A percentile compares a stretch with the other conserved stretches of the same genome.
These are phyloP conservation scores for Scalopus aquaticus DNA, from an alignment of 2,113 vertebrate genomes.

Conservation along the genomic window DNA sequence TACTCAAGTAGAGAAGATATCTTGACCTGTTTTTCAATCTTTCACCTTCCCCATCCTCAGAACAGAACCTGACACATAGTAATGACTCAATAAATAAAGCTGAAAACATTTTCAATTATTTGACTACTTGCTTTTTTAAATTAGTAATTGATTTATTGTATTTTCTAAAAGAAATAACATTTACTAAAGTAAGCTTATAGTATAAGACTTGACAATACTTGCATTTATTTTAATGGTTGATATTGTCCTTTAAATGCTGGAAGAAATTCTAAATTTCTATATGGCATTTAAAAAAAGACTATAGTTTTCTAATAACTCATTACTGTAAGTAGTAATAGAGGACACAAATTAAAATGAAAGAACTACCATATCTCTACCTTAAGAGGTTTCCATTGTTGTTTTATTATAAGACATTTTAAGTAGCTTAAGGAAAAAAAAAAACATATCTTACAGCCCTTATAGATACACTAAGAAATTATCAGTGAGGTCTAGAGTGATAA, in stretches of 20 bases:
- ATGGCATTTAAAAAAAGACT: background rate
- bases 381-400: background rate
- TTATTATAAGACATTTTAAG: background rate
- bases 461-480: background rate
- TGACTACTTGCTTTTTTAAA: background rate
- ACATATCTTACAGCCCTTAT: background rate
- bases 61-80: background rate
- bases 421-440: conserved; percentile 43
- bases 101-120: background rate
- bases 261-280: background rate
- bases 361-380: background rate
- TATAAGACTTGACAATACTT: background rate
- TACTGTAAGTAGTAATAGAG: background rate
- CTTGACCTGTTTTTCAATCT: background rate
- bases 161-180: conserved; percentile 37
- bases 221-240: background rate
- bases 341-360: background rate
- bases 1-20: background rate
- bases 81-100: background rate
- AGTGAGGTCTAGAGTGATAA: background rate
- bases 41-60: background rate
- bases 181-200: background rate
- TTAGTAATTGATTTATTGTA: background rate
- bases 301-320: background rate
- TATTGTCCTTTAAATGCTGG: background rate